Conservation (phyloP, 2,113 vertebrate genomes). For the Sakesphorus luctuosus region DNA sequence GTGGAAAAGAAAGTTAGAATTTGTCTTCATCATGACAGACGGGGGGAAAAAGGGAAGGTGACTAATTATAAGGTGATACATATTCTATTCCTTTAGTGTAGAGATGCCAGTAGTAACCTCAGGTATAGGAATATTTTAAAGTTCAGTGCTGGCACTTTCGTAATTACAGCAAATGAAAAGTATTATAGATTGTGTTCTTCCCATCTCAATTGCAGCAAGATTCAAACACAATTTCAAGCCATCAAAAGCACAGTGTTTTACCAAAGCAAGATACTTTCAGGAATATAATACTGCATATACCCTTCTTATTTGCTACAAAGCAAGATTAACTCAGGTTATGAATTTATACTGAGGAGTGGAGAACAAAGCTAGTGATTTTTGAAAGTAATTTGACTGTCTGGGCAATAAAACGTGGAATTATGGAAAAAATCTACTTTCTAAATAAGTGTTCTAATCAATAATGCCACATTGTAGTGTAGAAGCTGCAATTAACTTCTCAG, state of each 20-base stretch:
- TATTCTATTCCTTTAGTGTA: not conserved
- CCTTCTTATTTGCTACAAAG: not conserved
- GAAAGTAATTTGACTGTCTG: not conserved
- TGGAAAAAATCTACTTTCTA: not conserved
- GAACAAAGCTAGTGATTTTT: not conserved
- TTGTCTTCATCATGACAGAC: not conserved
- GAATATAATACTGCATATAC: not conserved
- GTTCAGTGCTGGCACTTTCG: not conserved
- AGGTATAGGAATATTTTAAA: not conserved
- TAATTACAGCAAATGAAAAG: not conserved
- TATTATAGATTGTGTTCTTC: not conserved
- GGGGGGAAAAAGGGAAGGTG: not conserved
- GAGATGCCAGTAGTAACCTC: not conserved
- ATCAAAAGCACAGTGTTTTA: not conserved
- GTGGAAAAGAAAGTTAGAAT: not conserved
- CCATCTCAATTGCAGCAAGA: not conserved
- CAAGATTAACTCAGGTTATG: not conserved
- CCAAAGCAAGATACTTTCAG: not conserved
- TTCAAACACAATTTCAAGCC: not conserved
- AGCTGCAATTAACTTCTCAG: not conserved
- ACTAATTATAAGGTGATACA: not conserved
- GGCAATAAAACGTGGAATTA: not conserved
- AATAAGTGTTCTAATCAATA: constrained; percentile 4
- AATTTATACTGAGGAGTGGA: not conserved
- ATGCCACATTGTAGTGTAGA: not conserved